Percentiles rank a stretch among this genome's conserved stretches.
phyloP scores from a whole-genome alignment of 2,113 vertebrate species.

The Tragulus kanchil region DNA sequence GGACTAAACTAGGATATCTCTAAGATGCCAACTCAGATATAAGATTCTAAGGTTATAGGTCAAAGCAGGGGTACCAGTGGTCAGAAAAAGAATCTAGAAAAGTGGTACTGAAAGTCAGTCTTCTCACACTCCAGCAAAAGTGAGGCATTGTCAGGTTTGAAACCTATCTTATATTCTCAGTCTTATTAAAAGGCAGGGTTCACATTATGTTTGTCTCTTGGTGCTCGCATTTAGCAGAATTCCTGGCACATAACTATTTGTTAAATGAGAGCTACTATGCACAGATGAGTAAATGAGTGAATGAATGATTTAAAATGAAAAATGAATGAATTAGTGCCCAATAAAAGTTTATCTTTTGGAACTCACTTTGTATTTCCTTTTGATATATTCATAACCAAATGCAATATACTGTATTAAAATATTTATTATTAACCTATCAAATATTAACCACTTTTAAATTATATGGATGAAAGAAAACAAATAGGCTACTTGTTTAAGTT shows the following conservation, averaged over 20 bases:
- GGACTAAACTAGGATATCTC: background rate
- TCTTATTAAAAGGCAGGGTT: background rate
- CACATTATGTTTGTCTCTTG: background rate
- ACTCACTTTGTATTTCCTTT: conserved; percentile 85
- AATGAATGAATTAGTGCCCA: conserved; percentile 65
- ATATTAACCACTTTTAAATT: conserved; percentile 88
- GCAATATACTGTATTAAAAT: conserved; percentile 89
- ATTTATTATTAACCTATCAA: conserved; percentile 89
- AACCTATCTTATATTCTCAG: background rate
- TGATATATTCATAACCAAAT: conserved; percentile 86
- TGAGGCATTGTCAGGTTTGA: background rate
- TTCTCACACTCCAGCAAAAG: background rate
- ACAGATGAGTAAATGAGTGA: background rate
- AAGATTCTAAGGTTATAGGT: background rate
- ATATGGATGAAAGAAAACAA: conserved; percentile 86
- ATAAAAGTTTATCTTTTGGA: conserved; percentile 88
- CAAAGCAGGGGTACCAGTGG: background rate
- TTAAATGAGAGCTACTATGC: background rate
- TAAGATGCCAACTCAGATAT: background rate
- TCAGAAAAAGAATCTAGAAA: background rate
- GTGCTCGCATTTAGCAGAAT: background rate
- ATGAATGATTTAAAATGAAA: background rate
- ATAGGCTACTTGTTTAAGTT: conserved; percentile 86
- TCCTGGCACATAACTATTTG: background rate
- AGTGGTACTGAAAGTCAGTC: background rate